These are phyloP conservation scores for Lindbergichthys nudifrons DNA, from an alignment of 2,797 vertebrate species.

Conservation along the genomic window DNA sequence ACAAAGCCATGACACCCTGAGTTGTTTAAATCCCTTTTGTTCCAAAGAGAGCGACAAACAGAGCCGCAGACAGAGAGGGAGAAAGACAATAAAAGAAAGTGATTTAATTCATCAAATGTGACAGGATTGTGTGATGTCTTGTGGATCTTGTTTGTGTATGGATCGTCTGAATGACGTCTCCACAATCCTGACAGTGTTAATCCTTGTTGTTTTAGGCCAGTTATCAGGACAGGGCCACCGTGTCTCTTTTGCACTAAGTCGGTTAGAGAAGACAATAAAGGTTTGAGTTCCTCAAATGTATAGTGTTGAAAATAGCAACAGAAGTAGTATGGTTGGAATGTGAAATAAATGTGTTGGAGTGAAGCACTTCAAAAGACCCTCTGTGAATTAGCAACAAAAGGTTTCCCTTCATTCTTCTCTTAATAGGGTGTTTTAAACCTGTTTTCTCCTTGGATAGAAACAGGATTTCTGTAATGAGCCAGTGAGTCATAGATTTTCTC, in stretches of 20 bases:
- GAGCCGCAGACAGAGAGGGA: constrained; percentile 42
- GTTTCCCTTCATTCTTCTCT: constrained; percentile 63
- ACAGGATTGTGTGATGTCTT: constrained; percentile 58
- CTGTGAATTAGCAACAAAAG: constrained; percentile 73
- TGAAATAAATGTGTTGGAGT: constrained; percentile 29
- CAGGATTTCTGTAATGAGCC: constrained; percentile 78
- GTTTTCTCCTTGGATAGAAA: constrained; percentile 73
- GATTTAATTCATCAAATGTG: constrained; percentile 72
- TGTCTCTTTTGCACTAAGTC: constrained; percentile 29
- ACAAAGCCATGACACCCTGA: constrained; percentile 82
- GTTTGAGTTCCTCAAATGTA: constrained; percentile 18
- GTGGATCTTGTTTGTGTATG: constrained; percentile 63
- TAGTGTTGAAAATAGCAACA: constrained; percentile 39
- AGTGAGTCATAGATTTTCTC: constrained; percentile 71
- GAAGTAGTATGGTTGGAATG: constrained; percentile 49
- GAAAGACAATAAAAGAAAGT: constrained; percentile 60
- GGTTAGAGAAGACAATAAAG: constrained; percentile 20
- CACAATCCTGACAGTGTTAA: constrained; percentile 29
- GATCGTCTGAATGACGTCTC: constrained; percentile 47
- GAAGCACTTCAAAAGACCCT: constrained; percentile 67
- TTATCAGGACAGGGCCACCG: constrained; percentile 15
- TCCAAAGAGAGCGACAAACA: constrained; percentile 68
- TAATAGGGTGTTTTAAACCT: constrained; percentile 71
- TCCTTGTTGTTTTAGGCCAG: constrained; percentile 38
- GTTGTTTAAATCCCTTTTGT: constrained; percentile 80